phyloP scores from a whole-genome alignment of 2,888 invertebrate genomes.

The Diaperis boleti region DNA sequence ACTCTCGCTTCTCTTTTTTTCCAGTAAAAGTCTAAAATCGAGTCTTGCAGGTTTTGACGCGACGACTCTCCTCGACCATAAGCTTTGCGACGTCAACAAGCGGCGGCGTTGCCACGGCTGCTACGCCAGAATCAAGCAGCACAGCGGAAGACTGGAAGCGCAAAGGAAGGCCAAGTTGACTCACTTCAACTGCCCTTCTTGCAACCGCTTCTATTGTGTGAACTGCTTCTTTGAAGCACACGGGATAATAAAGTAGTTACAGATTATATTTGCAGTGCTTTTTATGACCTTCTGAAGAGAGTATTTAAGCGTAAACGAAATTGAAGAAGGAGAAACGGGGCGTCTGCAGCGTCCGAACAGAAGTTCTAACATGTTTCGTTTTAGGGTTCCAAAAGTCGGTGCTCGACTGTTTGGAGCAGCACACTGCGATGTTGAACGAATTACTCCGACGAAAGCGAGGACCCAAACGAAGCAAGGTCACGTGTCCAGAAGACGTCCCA shows the following conservation, averaged over 20 bases:
- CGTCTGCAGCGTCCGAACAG: too few relatives aligned
- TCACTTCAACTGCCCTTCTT: background rate
- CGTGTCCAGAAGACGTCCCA: constrained; percentile 5
- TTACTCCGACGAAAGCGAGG: constrained; percentile 1
- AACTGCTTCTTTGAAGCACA: background rate
- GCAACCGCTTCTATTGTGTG: background rate
- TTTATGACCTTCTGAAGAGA: too few relatives aligned
- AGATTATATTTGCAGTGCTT: too few relatives aligned
- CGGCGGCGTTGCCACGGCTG: background rate
- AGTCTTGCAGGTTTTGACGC: background rate
- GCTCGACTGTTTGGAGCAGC: constrained; percentile 12
- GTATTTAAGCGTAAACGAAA: too few relatives aligned
- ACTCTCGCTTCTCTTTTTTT: background rate
- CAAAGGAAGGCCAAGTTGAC: background rate
- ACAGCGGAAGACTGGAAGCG: background rate
- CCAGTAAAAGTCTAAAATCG: background rate
- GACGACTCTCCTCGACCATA: background rate
- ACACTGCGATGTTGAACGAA: constrained; percentile 5
- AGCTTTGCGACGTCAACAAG: background rate
- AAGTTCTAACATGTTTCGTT: constrained; percentile 1
- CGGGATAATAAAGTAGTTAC: background rate
- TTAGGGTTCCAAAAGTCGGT: constrained; percentile 15
- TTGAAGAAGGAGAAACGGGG: too few relatives aligned
- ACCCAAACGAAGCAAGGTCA: background rate
- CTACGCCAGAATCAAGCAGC: background rate